Conservation (phyloP, 2,113 vertebrate genomes). For the Calidris pugnax region DNA sequence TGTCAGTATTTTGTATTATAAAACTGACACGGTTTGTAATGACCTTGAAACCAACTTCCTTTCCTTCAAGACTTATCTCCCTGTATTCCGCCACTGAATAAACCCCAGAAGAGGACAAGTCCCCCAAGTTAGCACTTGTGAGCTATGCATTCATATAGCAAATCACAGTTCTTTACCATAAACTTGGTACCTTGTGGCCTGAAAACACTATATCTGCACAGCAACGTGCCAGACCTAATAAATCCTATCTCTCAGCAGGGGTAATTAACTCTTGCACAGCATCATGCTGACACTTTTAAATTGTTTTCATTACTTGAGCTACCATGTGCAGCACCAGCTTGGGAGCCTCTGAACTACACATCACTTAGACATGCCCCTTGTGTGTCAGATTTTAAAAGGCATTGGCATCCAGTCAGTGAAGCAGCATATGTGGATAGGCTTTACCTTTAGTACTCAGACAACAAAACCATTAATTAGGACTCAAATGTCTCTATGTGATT, state of each 20-base stretch:
- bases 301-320: not conserved
- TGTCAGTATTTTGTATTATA: not conserved
- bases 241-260: not conserved
- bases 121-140: not conserved
- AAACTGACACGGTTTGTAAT: not conserved
- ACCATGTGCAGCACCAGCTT: not conserved
- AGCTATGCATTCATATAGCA: not conserved
- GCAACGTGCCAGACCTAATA: not conserved
- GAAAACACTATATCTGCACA: not conserved
- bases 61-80: not conserved
- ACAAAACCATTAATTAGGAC: not conserved
- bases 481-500: not conserved
- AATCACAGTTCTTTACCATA: not conserved
- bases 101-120: not conserved
- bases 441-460: not conserved
- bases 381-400: not conserved
- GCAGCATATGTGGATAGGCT: not conserved
- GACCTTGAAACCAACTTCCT: not conserved
- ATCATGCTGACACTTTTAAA: not conserved
- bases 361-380: not conserved
- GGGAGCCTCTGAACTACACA: not conserved
- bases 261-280: not conserved
- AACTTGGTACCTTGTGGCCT: not conserved
- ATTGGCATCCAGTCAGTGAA: not conserved
- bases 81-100: not conserved